These are phyloP conservation scores for Sorex araneus DNA, from an alignment of 2,113 vertebrate genomes.

Conservation along the genomic window DNA sequence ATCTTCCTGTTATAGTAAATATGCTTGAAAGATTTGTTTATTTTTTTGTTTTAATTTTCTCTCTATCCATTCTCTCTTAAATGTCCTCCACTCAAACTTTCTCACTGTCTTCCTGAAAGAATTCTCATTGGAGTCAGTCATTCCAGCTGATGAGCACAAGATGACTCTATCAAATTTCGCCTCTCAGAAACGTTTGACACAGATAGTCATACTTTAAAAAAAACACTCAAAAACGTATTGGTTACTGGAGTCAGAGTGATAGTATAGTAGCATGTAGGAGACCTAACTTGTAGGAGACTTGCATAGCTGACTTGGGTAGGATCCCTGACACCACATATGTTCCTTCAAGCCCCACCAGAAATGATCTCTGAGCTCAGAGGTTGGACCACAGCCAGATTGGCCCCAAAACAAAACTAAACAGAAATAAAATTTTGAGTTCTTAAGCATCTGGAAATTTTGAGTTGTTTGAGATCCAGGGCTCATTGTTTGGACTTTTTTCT, in stretches of 20 bases:
- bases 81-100: neutral
- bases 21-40: neutral
- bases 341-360: too few species aligned
- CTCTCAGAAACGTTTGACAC: neutral
- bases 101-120: neutral
- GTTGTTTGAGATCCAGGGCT: neutral
- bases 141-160: neutral
- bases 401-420: too few species aligned
- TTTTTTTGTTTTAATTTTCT: slow-evolving; percentile 8
- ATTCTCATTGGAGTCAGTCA: neutral
- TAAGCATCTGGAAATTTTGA: too few species aligned
- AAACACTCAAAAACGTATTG: too few species aligned
- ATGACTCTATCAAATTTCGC: neutral
- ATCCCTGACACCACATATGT: too few species aligned
- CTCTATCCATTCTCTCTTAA: neutral
- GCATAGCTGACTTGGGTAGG: too few species aligned
- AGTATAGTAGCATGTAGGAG: too few species aligned
- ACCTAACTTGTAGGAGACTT: too few species aligned
- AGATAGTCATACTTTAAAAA: neutral
- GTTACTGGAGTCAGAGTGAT: too few species aligned
- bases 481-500: neutral
- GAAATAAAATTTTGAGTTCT: too few species aligned
- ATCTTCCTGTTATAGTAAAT: neutral
- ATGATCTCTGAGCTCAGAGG: too few species aligned
- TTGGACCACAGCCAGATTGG: too few species aligned